These are phyloP conservation scores for Formica selysi DNA, from an alignment of 1,140 invertebrate genomes.

Conservation along the genomic window DNA sequence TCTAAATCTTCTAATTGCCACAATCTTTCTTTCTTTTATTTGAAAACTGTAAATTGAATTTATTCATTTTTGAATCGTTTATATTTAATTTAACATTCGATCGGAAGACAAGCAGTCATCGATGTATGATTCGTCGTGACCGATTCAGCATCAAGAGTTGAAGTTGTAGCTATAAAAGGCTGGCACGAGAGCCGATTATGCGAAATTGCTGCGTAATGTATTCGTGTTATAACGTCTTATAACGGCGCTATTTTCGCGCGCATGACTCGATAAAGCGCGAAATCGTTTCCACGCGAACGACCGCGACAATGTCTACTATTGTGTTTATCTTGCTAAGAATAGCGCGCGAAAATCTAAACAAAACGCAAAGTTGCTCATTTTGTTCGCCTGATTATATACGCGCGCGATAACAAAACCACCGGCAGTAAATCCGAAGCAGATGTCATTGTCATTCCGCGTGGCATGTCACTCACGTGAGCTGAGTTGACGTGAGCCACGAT, in stretches of 20 bases:
- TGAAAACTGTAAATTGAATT: neutral
- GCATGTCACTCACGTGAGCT: constrained; percentile 42
- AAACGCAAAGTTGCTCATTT: neutral
- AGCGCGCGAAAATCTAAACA: constrained; percentile 23
- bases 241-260: constrained; percentile 47
- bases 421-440: constrained; percentile 58
- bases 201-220: constrained; percentile 35
- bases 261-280: constrained; percentile 30
- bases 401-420: constrained; percentile 5
- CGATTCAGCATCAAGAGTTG: neutral
- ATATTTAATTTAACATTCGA: neutral
- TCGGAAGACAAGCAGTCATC: neutral
- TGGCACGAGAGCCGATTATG: constrained; percentile 3
- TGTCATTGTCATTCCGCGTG: constrained; percentile 53
- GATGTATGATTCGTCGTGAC: neutral
- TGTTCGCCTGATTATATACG: constrained; percentile 4
- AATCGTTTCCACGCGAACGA: constrained; percentile 41
- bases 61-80: neutral
- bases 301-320: constrained; percentile 41
- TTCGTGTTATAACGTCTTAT: constrained; percentile 10
- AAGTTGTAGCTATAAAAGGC: constrained; percentile 25
- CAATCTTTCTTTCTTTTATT: neutral
- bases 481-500: constrained; percentile 15
- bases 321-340: constrained; percentile 14
- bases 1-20: too few species aligned